Conservation (phyloP, 2,113 vertebrate genomes). For the Chamaetylas fuelleborni region DNA sequence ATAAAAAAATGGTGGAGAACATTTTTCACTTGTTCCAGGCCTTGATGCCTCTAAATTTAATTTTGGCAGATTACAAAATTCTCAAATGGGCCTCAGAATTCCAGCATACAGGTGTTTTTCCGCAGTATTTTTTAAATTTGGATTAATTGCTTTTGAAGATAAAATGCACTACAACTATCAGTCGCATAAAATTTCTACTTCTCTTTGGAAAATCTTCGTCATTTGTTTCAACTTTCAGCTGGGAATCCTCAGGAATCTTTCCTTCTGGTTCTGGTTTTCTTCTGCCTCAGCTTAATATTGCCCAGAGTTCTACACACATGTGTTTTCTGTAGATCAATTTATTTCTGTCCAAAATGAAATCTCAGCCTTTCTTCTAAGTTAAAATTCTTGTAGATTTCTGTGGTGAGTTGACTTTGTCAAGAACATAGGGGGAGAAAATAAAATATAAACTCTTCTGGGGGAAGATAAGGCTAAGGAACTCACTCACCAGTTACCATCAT, state of each 20-base stretch:
- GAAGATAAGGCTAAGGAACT: background rate
- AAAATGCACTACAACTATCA: background rate
- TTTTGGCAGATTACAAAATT: background rate
- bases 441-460: background rate
- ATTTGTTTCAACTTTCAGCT: background rate
- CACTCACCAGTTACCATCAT: background rate
- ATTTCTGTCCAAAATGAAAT: background rate
- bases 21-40: background rate
- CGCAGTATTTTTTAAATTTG: background rate
- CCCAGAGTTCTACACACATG: accelerated
- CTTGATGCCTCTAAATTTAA: background rate
- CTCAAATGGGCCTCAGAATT: background rate
- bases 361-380: background rate
- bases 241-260: background rate
- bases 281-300: background rate
- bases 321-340: background rate
- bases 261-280: background rate
- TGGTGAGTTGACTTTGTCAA: background rate
- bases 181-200: background rate
- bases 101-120: background rate
- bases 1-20: background rate
- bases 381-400: background rate
- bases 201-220: background rate
- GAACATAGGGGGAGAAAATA: background rate
- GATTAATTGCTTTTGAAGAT: background rate